These are phyloP conservation scores for Psilanteris sp. DNA, from an alignment of 1,140 invertebrate genomes.

Conservation along the genomic window DNA sequence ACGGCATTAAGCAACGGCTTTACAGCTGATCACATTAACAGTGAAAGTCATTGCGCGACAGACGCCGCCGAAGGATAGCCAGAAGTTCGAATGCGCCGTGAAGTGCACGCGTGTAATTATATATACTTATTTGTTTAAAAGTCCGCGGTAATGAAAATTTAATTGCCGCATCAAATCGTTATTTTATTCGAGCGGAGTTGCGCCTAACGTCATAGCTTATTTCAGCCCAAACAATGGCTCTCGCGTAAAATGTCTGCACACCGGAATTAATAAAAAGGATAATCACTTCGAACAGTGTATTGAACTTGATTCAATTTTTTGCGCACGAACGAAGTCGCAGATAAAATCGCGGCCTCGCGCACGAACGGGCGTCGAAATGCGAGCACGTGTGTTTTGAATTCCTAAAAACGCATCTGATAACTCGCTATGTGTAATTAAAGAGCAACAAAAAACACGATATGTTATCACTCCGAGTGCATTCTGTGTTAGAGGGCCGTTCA, in stretches of 20 bases:
- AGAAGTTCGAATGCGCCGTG: slow-evolving; percentile 2
- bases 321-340: slow-evolving; percentile 34
- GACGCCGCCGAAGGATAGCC: slow-evolving; percentile 1
- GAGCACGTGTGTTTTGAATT: slow-evolving; percentile 42
- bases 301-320: slow-evolving; percentile 53
- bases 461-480: too few relatives aligned
- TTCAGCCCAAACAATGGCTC: too few relatives aligned
- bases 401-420: slow-evolving; percentile 47
- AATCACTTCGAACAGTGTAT: slow-evolving; percentile 46
- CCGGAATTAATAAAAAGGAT: slow-evolving; percentile 38
- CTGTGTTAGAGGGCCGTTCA: too few relatives aligned
- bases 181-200: slow-evolving; percentile 20
- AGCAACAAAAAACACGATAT: neutral
- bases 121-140: slow-evolving; percentile 41
- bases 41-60: slow-evolving; percentile 16
- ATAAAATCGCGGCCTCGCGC: slow-evolving; percentile 48
- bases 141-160: slow-evolving; percentile 35
- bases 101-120: slow-evolving; percentile 14
- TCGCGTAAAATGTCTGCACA: neutral
- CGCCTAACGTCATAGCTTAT: too few relatives aligned
- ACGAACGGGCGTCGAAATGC: slow-evolving; percentile 35
- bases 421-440: too few relatives aligned
- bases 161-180: slow-evolving; percentile 32
- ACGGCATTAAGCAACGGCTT: slow-evolving; percentile 22
- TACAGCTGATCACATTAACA: slow-evolving; percentile 35